Evolutionary conservation across 2,888 invertebrate species (phyloP).

Genomic region (Drosophila atripex): DNA sequence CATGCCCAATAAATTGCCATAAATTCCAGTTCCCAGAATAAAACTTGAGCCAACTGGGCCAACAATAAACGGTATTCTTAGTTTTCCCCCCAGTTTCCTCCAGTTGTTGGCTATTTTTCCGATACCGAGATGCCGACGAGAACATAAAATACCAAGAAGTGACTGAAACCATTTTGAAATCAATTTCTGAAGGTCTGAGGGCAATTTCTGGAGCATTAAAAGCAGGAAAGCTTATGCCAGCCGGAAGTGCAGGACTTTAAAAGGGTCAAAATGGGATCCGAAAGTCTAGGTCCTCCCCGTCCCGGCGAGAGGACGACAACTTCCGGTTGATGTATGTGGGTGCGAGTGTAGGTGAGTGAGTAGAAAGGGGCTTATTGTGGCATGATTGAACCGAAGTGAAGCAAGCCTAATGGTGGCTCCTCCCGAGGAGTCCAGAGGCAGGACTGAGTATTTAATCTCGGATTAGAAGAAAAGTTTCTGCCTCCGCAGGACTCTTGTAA

Average conservation of each 20-base stretch:
- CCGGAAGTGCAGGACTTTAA: slow-evolving; percentile 27
- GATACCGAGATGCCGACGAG: too few relatives aligned
- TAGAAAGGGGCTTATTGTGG: slow-evolving; percentile 21
- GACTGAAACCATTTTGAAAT: slow-evolving; percentile 11
- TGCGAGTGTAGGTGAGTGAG: neutral
- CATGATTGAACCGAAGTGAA: slow-evolving; percentile 29
- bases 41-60: neutral
- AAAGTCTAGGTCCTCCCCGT: neutral
- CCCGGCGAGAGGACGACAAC: slow-evolving; percentile 3
- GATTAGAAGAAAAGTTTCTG: slow-evolving; percentile 56
- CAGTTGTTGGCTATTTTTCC: neutral
- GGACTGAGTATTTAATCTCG: slow-evolving; percentile 49
- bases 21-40: neutral
- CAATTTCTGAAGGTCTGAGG: slow-evolving; percentile 34
- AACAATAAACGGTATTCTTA: neutral
- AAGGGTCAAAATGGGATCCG: slow-evolving; percentile 32
- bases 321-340: slow-evolving; percentile 12
- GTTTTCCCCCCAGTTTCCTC: neutral
- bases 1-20: neutral
- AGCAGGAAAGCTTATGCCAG: neutral
- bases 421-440: too few relatives aligned
- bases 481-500: slow-evolving; percentile 47
- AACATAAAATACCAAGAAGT: neutral
- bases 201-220: slow-evolving; percentile 8
- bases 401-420: slow-evolving; percentile 15